These are phyloP conservation scores for Enteromius radiatus DNA, from an alignment of 2,797 vertebrate genomes.

Conservation along the genomic window DNA sequence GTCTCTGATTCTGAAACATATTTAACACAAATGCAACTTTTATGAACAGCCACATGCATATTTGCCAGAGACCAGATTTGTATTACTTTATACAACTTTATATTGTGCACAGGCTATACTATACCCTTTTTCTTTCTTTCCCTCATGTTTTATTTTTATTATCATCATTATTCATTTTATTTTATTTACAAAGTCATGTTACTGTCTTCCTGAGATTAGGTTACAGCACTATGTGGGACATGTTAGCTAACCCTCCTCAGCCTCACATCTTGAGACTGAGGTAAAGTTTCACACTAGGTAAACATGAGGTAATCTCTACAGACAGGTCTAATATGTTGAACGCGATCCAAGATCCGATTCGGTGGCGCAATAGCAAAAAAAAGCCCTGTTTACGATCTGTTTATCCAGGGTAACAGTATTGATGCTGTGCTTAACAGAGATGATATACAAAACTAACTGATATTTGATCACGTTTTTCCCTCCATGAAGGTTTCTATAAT, in stretches of 20 bases:
- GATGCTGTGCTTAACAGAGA: not conserved
- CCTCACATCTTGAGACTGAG: slow-evolving; percentile 21
- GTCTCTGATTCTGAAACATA: not conserved
- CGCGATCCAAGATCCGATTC: not conserved
- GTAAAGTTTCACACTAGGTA: slow-evolving; percentile 8
- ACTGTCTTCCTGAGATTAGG: slow-evolving; percentile 56
- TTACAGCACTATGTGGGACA: slow-evolving; percentile 66
- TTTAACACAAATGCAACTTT: not conserved
- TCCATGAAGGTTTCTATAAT: not conserved
- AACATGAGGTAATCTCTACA: slow-evolving; percentile 43
- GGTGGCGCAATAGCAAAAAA: not conserved
- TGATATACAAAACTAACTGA: slow-evolving; percentile 3
- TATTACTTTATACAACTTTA: slow-evolving; percentile 50
- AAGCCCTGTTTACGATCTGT: not conserved
- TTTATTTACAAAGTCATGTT: not conserved
- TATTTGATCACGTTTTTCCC: not conserved
- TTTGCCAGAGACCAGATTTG: not conserved
- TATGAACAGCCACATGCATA: not conserved
- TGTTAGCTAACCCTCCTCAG: not conserved
- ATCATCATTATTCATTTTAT: not conserved
- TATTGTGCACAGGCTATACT: slow-evolving; percentile 56
- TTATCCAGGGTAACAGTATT: not conserved
- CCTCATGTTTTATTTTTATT: not conserved
- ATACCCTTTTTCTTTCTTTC: not conserved
- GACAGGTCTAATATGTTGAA: slow-evolving; percentile 15